Percentiles rank a stretch among this genome's conserved stretches.
phyloP scores from a whole-genome alignment of 2,113 vertebrate genomes.

The Motacilla tschutschensis region DNA sequence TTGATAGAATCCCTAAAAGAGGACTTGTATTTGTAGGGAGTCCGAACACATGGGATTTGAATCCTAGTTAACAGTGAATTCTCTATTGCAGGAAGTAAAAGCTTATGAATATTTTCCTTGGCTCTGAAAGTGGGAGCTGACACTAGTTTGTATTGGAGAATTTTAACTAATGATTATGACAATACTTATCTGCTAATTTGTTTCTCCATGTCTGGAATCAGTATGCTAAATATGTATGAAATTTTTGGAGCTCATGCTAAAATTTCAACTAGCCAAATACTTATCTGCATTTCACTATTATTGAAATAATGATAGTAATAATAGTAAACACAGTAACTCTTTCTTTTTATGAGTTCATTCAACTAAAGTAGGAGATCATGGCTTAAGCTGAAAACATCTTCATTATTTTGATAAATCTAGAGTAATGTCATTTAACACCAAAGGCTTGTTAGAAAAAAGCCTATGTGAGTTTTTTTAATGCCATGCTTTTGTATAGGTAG shows the following conservation, averaged over 20 bases:
- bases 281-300: constrained; percentile 5
- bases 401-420: not conserved
- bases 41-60: not conserved
- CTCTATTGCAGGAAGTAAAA: not conserved
- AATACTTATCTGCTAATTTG: constrained; percentile 4
- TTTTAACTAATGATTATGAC: constrained; percentile 12
- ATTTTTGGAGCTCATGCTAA: not conserved
- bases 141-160: not conserved
- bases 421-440: not conserved
- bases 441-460: not conserved
- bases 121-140: constrained; percentile 1
- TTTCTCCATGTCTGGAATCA: not conserved
- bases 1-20: not conserved
- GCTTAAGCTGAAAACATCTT: not conserved
- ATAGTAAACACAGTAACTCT: not conserved
- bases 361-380: not conserved
- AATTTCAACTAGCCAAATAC: not conserved
- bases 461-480: not conserved
- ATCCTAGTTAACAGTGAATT: constrained; percentile 9
- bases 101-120: constrained; percentile 3
- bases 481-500: not conserved
- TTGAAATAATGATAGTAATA: not conserved
- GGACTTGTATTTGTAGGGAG: not conserved
- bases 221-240: not conserved
- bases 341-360: not conserved